phyloP scores from a whole-genome alignment of 2,797 vertebrate genomes.

The Phoeniculus purpureus region DNA sequence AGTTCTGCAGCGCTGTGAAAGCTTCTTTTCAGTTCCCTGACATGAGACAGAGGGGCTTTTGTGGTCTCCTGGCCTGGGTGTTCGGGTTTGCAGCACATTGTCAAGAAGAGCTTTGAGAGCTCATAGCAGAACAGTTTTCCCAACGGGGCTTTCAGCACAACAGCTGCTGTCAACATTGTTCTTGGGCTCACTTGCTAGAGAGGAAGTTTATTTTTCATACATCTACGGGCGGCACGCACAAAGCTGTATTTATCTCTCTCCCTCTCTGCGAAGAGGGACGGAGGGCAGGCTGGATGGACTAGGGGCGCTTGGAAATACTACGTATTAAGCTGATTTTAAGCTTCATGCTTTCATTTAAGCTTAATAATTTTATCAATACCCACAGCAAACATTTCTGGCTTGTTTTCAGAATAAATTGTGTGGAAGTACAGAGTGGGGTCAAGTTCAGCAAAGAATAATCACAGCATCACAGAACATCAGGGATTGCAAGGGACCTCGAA shows the following conservation, averaged over 20 bases:
- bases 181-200: background rate
- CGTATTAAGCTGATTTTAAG: background rate
- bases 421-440: background rate
- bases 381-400: background rate
- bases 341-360: too few species aligned
- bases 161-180: constrained; percentile 52
- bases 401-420: background rate
- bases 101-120: constrained; percentile 29
- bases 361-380: background rate
- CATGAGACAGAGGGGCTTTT: constrained; percentile 47
- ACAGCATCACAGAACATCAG: background rate
- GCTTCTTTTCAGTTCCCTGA: constrained; percentile 3
- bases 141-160: background rate
- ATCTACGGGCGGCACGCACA: background rate
- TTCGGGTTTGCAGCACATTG: constrained; percentile 20
- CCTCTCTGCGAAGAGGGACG: background rate
- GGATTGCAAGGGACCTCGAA: too few species aligned
- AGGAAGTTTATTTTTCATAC: constrained; percentile 54
- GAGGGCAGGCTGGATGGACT: background rate
- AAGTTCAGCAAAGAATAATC: background rate
- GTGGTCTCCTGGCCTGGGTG: constrained; percentile 13
- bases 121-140: constrained; percentile 46
- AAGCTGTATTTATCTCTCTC: background rate
- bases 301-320: background rate
- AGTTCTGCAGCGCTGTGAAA: constrained; percentile 28